phyloP scores from a whole-genome alignment of 2,113 vertebrate species.

The Fulmarus glacialis region DNA sequence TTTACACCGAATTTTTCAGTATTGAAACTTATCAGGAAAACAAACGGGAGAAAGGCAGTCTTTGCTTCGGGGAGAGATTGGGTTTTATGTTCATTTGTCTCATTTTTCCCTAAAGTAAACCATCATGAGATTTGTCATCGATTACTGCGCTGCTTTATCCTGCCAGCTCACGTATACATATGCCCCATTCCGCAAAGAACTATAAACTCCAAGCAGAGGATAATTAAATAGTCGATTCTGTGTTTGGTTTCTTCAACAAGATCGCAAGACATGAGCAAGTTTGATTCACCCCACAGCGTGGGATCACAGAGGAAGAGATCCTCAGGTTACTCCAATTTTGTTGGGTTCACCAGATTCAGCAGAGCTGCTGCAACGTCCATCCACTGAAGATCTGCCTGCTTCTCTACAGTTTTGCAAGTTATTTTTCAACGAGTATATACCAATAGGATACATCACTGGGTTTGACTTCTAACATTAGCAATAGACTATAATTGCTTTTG shows the following conservation, averaged over 20 bases:
- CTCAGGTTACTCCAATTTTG: too few species aligned
- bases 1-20: neutral
- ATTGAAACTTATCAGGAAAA: neutral
- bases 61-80: neutral
- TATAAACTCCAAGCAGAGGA: neutral
- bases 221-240: neutral
- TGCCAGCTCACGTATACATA: neutral
- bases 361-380: too few species aligned
- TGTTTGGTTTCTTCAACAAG: neutral
- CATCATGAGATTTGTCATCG: rapidly evolving
- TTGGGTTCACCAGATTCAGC: neutral
- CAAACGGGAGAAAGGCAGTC: neutral
- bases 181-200: neutral
- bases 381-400: neutral
- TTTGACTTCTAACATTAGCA: neutral
- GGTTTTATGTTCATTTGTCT: neutral
- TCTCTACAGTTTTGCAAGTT: too few species aligned
- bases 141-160: too few species aligned
- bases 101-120: neutral
- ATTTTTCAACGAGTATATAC: neutral
- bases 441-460: too few species aligned
- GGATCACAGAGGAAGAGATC: neutral
- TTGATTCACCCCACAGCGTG: rapidly evolving
- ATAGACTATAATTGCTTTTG: rapidly evolving
- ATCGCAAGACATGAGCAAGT: rapidly evolving